Evolutionary conservation across 2,888 invertebrate species (phyloP), one percentile per base, ranked within the genome.

Genomic region (Hirtodrosophila histrioides): DNA sequence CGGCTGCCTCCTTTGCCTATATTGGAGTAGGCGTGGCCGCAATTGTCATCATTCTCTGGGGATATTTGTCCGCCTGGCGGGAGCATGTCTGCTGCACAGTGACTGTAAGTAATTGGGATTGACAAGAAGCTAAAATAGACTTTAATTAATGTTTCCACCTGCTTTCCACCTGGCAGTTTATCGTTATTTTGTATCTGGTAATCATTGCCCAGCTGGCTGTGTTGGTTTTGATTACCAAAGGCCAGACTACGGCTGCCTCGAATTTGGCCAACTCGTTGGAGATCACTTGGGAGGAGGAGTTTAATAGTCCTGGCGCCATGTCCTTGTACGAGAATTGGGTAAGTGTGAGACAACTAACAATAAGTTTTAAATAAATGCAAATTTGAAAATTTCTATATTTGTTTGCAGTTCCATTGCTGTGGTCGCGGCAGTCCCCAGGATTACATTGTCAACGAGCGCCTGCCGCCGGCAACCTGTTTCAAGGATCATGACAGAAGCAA

Each of bases 31-130:
- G 89, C 23, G 62, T 50, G 0, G 73, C 79, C 9, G 75, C 82
- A 41, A 54, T 89, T n/a, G 3, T 88, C n/a, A 94, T 97, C 74
- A 95, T 96, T 0, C 95, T 97, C 92, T 95, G 97, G 91, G 97
- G 97, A 67, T 97, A 97, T 92, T 96, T 97, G 89, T 97, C 97
- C 35, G 97, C 97, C 5, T 94, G 96, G 77, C 94, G 95, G 70
- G 97, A 97, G 91, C 96, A 95, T 91, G 95, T 96, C 89, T 97
- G 96, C 92, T 96, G 97, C 94, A 94, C 96, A 54, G 93, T 96
- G 88, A 95, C 95, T 88, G 96, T 97, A 92, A 93, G 94, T 73
- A 27, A 5, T 17, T 29, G 23, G 33, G 9, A 44, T 39, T 6
- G 10, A 11, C 23, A 33, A 69, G 54, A 60, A 57, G n/a, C 23